Base-by-base conservation (phyloP, 2,888 invertebrate species). In the Hydrotaea diabolus region DNA sequence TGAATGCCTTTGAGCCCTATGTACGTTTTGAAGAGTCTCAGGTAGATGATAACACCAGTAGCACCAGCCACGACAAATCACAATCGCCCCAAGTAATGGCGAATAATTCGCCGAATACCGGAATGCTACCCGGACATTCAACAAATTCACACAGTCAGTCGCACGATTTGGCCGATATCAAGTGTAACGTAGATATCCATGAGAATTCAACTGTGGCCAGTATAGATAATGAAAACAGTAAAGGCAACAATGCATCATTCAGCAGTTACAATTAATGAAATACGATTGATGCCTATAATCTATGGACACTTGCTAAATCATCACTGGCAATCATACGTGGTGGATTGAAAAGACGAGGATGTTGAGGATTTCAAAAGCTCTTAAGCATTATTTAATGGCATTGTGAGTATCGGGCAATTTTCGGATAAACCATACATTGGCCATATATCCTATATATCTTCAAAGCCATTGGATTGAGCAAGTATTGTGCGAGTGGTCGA, bases 1-100 rank as follows among this genome's bases (percentile, higher is more conserved):
- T 91, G 19, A 91, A 91, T 46, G 89, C 88, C 53, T 90, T 90
- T 49, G 91, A 91, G 80, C 90, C 91, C 2, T 91, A 88, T 80
- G 91, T 90, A 0, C 88, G 91, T 19, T 91, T 90, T 57, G 90
- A 90, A 62, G 90, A 90, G 69, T 80, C 86, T 0, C 84, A 86
- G 46, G 83, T 82, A 2, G 83, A 86, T 39, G 82, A 83, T 11
- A 89, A 89, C 9, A 39, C 69, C 21, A 69, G 46, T 11, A 69
- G 39, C 21, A 69, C 43, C 8, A 89, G 89, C 66, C 89, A 89
- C 62, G 89, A 88, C 21, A 91, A 91, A 69, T 89, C 91, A 0
- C 91, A 91, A 62, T 91, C 90, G 36, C 91, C 91, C 66, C 76
- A 62, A 55, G 43, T 46, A 46, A 71, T 72, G 75, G 62, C 31